These are phyloP conservation scores for Microtus pennsylvanicus DNA, from an alignment of 2,113 vertebrate genomes.

Conservation along the genomic window DNA sequence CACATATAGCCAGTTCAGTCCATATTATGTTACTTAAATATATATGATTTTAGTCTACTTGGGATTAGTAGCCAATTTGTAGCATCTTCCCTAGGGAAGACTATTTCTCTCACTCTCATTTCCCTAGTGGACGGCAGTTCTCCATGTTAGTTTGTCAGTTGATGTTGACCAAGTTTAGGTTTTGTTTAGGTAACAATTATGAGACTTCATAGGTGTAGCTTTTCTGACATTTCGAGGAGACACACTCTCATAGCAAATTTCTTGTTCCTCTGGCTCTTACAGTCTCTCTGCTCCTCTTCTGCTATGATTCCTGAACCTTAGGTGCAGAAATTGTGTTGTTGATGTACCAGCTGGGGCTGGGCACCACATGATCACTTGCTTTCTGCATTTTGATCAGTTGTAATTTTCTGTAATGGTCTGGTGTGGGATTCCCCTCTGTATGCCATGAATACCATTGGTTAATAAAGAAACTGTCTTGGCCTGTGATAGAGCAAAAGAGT, in stretches of 20 bases:
- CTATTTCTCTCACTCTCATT: not conserved
- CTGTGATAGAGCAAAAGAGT: no score
- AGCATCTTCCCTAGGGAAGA: not conserved
- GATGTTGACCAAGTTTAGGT: not conserved
- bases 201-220: not conserved
- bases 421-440: no score
- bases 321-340: not conserved
- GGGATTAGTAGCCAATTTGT: not conserved
- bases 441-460: no score
- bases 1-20: no score
- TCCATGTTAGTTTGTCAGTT: not conserved
- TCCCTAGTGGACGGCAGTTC: not conserved
- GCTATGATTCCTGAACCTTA: not conserved
- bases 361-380: not conserved
- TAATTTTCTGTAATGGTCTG: not conserved
- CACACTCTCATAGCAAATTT: not conserved
- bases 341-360: not conserved
- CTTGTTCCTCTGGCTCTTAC: not conserved
- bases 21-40: no score
- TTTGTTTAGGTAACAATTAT: not conserved
- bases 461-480: no score
- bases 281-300: not conserved
- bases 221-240: not conserved
- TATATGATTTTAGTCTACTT: not conserved
- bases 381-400: not conserved